Conservation (phyloP, 2,888 invertebrate species). For the Cantharis rustica region DNA sequence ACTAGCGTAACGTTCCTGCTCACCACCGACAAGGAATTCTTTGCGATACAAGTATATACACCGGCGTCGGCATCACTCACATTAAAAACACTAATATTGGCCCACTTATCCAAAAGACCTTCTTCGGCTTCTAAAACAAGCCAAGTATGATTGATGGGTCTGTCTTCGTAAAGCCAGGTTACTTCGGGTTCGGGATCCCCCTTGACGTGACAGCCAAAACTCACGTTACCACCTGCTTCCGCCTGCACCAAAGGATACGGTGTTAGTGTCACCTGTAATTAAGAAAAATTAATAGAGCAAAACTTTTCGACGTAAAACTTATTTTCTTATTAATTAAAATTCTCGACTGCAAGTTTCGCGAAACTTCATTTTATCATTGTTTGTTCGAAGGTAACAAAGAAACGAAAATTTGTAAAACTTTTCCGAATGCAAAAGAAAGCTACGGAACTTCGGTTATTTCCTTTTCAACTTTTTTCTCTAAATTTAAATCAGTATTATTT, state of each 20-base stretch:
- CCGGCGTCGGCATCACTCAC: constrained; percentile 83
- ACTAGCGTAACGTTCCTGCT: constrained; percentile 68
- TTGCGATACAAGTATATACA: constrained; percentile 81
- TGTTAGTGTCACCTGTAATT: constrained; percentile 43
- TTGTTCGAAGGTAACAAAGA: not conserved
- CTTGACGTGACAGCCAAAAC: constrained; percentile 78
- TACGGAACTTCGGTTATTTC: not conserved
- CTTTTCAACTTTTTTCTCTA: not conserved
- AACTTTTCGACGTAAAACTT: not conserved
- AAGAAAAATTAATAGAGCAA: not conserved
- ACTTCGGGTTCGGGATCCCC: constrained; percentile 86
- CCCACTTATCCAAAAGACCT: constrained; percentile 65
- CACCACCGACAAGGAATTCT: constrained; percentile 67
- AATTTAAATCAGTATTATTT: not conserved
- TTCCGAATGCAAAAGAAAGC: not conserved
- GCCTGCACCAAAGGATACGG: constrained; percentile 64
- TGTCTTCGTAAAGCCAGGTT: constrained; percentile 81
- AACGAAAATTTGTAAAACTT: not conserved
- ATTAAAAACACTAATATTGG: constrained; percentile 81
- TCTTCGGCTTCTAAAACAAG: constrained; percentile 56
- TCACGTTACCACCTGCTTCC: constrained; percentile 81
- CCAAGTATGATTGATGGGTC: constrained; percentile 62
- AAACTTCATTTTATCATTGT: not conserved
- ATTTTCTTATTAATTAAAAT: not conserved
- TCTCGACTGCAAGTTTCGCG: not conserved